Evolutionary conservation across 2,888 invertebrate species (phyloP), one percentile per base, ranked within the genome.

Genomic region (Stratiomys singularior): DNA sequence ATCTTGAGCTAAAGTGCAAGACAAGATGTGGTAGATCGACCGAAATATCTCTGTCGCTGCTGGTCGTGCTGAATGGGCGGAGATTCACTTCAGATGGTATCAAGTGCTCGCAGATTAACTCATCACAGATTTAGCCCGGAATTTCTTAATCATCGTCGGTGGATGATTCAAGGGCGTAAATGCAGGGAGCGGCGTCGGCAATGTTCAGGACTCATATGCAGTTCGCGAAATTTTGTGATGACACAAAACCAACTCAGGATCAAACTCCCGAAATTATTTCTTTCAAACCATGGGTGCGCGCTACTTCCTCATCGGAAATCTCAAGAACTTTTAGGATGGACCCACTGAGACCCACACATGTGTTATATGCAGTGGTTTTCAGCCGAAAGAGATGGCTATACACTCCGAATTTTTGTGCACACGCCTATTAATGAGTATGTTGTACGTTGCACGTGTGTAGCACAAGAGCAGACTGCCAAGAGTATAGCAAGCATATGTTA

Each of bases 401-500:
- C 15, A 4, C 52, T 3, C 2, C 18, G 15, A 52, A 52, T 52
- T 13, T 37, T 37, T 52, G 52, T 52, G 52, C 52, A 52, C 52
- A 52, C 52, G 52, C 52, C 52, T 52, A 52, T 52, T 13, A 52
- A 13, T 13, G 52, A 52, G 18, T 9, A 52, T 52, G 4, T 52
- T 52, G 52, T n/a, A 9, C 3, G 52, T 4, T 52, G 52, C 52
- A 52, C 52, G 52, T 52, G 52, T 52, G 52, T 52, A 52, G 52
- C 52, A 18, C 52, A 5, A 52, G 52, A 13, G 18, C 18, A 52
- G 2, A 52, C 52, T 52, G 18, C 15, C 15, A 9, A 52, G 52
- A 52, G 52, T 52, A 52, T 52, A 25, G 28, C 27, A 15, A 25
- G 27, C 63, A 63, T 27, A 63, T 63, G 63, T 63, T 27, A 63